Base-by-base conservation (phyloP, 2,888 invertebrate species). In the Euphydryas editha region DNA sequence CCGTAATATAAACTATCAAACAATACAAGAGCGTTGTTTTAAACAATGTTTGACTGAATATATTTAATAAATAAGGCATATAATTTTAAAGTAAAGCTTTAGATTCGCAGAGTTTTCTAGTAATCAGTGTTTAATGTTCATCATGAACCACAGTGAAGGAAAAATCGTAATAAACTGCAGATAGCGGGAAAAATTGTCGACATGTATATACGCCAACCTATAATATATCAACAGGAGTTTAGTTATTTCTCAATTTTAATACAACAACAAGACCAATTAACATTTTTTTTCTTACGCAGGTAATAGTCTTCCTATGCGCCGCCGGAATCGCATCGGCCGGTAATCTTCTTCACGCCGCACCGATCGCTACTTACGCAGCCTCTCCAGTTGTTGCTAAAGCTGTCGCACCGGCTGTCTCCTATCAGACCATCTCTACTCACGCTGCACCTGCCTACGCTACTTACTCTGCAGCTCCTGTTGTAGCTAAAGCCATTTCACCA, bases 271-370 rank as follows among this genome's bases (percentile, higher is more conserved):
- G 30, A 30, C 4, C 30, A 3, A 51, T 61, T 21, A 42, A 44
- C 39, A n/a, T n/a, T 56, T 69, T 0, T 17, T 58, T 65, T 67
- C 70, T 71, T 49, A 30, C 30, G 0, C 76, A 91, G 94, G 87
- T 94, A 74, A 79, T 95, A 73, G 83, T 94, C 65, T 84, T 95
- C 79, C 87, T 93, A 80, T 93, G 94, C 81, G 87, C 93, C 76
- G 92, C 94, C 85, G 94, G 94, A 76, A 89, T 93, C 72, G 94
- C 94, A 78, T 93, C 93, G 79, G 95, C 95, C 65, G 95, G 95
- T 72, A 81, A 93, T 75, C 81, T 95, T 18, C 81, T 88, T 39
- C 88, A 90, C 67, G 86, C 83, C 30, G 87, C 87, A 42, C 87
- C 87, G 8, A 82, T 90, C 37, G 44, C 62, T 15, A 56, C 59